Evolutionary conservation across 2,797 vertebrate genomes (phyloP).

Genomic region (Hippoglossus hippoglossus): DNA sequence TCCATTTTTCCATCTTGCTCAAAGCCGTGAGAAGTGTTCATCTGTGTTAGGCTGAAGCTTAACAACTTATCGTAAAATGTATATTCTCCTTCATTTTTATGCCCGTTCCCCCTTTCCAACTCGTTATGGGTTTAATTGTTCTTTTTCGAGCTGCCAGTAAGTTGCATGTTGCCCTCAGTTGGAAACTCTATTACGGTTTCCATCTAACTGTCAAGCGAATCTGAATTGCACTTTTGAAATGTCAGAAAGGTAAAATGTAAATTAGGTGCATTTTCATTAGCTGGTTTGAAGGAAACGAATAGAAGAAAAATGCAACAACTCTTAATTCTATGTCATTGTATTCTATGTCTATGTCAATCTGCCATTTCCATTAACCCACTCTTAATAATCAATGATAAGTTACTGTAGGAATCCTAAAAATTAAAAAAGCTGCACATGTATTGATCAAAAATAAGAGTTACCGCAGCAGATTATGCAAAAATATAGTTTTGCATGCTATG

Average conservation of each 20-base stretch:
- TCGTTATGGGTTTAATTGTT: constrained; percentile 71
- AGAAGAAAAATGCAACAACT: constrained; percentile 31
- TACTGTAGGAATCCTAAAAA: constrained; percentile 7
- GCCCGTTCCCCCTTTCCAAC: constrained; percentile 37
- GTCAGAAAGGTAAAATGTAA: constrained; percentile 70
- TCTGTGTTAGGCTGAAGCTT: constrained; percentile 53
- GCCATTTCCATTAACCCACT: background rate
- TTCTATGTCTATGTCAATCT: too few species aligned
- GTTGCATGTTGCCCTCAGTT: constrained; percentile 50
- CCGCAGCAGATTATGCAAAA: constrained; percentile 18
- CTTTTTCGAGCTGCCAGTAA: constrained; percentile 60
- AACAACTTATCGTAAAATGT: constrained; percentile 61
- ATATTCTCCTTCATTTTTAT: constrained; percentile 36
- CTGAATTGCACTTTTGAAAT: constrained; percentile 65
- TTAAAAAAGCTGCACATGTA: constrained; percentile 2
- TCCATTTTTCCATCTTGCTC: constrained; percentile 59
- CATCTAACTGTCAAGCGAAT: constrained; percentile 64
- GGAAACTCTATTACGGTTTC: constrained; percentile 66
- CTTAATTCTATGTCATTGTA: constrained; percentile 23
- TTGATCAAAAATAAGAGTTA: constrained; percentile 22
- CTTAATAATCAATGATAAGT: constrained; percentile 20
- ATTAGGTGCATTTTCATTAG: constrained; percentile 70
- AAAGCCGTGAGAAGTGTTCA: constrained; percentile 47
- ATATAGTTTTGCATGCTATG: constrained; percentile 34
- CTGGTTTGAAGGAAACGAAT: constrained; percentile 46